These are phyloP conservation scores for Pagetopsis macropterus DNA, from an alignment of 2,797 vertebrate species.

Conservation along the genomic window DNA sequence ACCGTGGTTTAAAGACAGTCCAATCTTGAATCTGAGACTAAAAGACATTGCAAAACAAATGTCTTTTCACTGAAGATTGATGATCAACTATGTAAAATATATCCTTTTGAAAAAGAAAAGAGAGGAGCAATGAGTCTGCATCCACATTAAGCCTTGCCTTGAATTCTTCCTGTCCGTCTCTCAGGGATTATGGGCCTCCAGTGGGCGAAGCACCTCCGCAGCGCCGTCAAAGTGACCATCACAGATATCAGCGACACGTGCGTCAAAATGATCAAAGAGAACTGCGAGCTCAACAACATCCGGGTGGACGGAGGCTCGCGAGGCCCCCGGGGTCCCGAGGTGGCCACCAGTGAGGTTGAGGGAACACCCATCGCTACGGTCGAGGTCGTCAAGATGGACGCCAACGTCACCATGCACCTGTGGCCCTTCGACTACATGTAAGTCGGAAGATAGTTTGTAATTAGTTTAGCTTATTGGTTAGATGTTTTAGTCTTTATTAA, in stretches of 20 bases:
- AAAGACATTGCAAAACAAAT: not conserved
- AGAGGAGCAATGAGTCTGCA: no score
- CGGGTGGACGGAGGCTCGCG: conserved; percentile 82
- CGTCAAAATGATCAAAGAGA: conserved; percentile 93
- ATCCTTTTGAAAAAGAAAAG: not conserved
- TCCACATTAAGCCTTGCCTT: not conserved
- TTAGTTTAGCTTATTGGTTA: not conserved
- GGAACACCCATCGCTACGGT: conserved; percentile 80
- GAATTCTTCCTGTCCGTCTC: rapidly evolving
- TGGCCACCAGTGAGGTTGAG: conserved; percentile 53
- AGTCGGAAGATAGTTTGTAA: conserved; percentile 57
- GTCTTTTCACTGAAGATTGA: not conserved
- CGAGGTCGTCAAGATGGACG: conserved; percentile 95
- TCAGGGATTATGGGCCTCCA: conserved; percentile 97
- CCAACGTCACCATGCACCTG: conserved; percentile 97
- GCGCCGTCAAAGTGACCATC: conserved; percentile 92
- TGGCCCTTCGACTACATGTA: conserved; percentile 97
- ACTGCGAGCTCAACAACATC: conserved; percentile 94
- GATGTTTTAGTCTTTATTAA: not conserved
- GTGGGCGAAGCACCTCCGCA: conserved; percentile 94
- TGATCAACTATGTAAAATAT: not conserved
- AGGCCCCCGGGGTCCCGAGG: conserved; percentile 75
- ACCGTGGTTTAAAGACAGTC: not conserved
- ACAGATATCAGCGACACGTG: conserved; percentile 94
- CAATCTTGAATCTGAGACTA: not conserved